A percentile compares a stretch with the other conserved stretches of the same genome.
phyloP scores from a whole-genome alignment of 2,888 invertebrate species.

The Bimastos eiseni region DNA sequence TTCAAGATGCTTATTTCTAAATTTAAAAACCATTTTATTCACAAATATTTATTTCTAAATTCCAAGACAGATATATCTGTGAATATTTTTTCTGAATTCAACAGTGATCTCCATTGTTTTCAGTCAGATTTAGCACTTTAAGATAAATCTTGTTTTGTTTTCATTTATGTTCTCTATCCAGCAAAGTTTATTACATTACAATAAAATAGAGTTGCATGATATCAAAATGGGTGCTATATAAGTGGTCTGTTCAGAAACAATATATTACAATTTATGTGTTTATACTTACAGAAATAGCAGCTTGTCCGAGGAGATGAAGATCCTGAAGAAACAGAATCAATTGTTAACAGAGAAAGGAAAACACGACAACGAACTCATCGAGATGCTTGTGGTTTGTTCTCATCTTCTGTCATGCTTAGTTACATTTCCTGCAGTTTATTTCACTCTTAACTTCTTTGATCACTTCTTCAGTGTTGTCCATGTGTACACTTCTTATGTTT shows the following conservation, averaged over 20 bases:
- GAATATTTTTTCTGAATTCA: too few species aligned
- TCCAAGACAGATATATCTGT: too few species aligned
- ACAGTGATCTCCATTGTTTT: too few species aligned
- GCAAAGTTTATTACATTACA: neutral
- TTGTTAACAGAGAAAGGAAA: slow-evolving; percentile 59
- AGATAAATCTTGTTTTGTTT: too few species aligned
- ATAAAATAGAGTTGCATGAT: neutral
- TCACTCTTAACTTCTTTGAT: neutral
- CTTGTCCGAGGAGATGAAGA: slow-evolving; percentile 57
- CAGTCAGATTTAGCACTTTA: too few species aligned
- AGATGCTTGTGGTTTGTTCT: slow-evolving; percentile 56
- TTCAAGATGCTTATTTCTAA: too few species aligned
- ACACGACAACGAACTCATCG: slow-evolving; percentile 62
- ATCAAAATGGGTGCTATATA: neutral
- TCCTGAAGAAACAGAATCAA: slow-evolving; percentile 56
- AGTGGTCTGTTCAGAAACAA: neutral
- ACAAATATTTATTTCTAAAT: too few species aligned
- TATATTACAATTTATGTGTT: neutral
- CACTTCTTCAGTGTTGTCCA: neutral
- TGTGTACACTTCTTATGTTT: neutral
- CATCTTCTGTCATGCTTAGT: neutral
- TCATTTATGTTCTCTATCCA: too few species aligned
- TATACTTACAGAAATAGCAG: slow-evolving; percentile 56
- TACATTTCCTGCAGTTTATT: neutral
- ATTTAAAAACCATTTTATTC: too few species aligned